Evolutionary conservation across 64 coral and sea anemone species (phyloP).

Genomic region (Astreopora myriophthalma): DNA sequence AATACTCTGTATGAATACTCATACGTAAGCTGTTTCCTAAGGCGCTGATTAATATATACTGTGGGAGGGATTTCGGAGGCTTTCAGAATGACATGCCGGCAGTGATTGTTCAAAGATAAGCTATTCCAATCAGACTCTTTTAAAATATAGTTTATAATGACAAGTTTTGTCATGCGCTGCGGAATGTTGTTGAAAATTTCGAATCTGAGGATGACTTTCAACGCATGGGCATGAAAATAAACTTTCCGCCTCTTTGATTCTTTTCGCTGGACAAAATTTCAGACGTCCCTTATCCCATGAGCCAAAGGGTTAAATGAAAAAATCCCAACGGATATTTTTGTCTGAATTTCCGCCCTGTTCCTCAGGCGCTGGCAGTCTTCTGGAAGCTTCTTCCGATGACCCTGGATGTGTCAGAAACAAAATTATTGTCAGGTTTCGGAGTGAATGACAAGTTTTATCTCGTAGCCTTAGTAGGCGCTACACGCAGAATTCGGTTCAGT

Average conservation of each 20-base stretch:
- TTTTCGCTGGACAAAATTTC: neutral
- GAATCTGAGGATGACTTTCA: neutral
- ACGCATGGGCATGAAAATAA: neutral
- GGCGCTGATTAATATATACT: neutral
- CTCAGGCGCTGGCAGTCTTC: neutral
- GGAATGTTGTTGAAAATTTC: neutral
- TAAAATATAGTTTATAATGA: too few species aligned
- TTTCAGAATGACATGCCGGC: too few species aligned
- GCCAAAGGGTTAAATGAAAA: constrained; percentile 13
- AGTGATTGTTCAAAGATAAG: too few species aligned
- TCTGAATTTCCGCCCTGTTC: neutral
- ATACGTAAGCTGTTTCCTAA: neutral
- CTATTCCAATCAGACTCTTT: too few species aligned
- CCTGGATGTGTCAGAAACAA: neutral
- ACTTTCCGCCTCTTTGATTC: neutral
- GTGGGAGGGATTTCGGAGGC: neutral
- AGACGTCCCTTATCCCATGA: neutral
- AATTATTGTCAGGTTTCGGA: neutral
- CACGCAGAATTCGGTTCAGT: too few species aligned
- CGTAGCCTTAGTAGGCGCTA: too few species aligned
- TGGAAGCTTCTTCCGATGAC: neutral
- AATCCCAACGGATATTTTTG: constrained; percentile 23
- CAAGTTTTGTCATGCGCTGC: neutral
- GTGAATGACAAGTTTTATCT: too few species aligned
- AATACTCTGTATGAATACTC: too few species aligned